A percentile compares a stretch with the other conserved stretches of the same genome.
phyloP scores from a whole-genome alignment of 2,113 vertebrate species.

The Parus major region DNA sequence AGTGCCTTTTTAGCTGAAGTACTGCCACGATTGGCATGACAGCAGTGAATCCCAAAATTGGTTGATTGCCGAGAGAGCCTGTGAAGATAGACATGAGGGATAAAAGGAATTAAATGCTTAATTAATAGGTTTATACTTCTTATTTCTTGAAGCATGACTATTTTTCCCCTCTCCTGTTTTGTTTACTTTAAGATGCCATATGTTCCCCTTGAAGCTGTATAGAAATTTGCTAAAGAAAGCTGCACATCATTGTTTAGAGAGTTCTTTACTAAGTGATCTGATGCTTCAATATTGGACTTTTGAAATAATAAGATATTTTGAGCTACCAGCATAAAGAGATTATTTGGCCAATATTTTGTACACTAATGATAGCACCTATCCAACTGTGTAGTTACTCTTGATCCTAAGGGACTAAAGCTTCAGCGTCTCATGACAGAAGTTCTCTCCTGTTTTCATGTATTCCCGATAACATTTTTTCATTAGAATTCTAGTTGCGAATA shows the following conservation, averaged over 20 bases:
- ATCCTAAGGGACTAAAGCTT: not conserved
- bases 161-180: not conserved
- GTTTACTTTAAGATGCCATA: not conserved
- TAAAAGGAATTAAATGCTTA: conserved; percentile 45
- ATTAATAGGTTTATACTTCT: conserved; percentile 11
- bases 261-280: not conserved
- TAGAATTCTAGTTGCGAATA: not conserved
- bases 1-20: conserved; percentile 24
- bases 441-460: not conserved
- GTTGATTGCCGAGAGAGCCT: conserved; percentile 29
- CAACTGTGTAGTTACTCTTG: not conserved
- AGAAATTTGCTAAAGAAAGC: not conserved
- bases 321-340: not conserved
- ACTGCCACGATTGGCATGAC: conserved; percentile 31
- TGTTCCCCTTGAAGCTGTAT: not conserved
- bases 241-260: not conserved
- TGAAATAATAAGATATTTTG: not conserved
- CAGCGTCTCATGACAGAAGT: not conserved
- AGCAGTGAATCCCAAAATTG: conserved; percentile 47
- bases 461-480: conserved; percentile 10
- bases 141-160: not conserved
- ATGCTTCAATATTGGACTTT: not conserved
- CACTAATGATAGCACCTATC: not conserved
- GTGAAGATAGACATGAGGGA: conserved; percentile 9
- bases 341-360: not conserved